A percentile compares a stretch with the other conserved stretches of the same genome.
Evolutionary conservation across 2,888 invertebrate species (phyloP).

Genomic region (Temnothorax rugatulus): DNA sequence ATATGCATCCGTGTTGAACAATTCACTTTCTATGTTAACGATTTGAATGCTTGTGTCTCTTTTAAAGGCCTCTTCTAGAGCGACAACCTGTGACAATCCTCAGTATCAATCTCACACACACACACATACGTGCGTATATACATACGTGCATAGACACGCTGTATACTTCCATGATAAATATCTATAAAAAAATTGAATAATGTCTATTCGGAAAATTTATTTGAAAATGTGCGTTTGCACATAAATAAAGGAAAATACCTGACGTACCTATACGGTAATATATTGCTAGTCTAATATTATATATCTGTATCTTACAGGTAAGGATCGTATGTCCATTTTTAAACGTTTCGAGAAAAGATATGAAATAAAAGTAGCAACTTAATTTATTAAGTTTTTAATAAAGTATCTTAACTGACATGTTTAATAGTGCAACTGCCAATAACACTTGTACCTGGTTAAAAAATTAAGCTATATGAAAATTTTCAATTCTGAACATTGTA

Average conservation of each 20-base stretch:
- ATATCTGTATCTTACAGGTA: too few relatives aligned
- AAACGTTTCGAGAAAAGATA: too few relatives aligned
- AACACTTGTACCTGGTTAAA: too few relatives aligned
- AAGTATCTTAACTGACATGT: too few relatives aligned
- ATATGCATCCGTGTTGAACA: slow-evolving; percentile 29
- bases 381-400: too few relatives aligned
- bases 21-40: slow-evolving; percentile 40
- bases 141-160: not conserved
- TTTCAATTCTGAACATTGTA: too few relatives aligned
- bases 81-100: not conserved
- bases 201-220: not conserved
- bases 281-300: not conserved
- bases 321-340: too few relatives aligned
- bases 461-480: too few relatives aligned
- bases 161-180: not conserved
- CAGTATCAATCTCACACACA: not conserved
- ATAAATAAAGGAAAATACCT: not conserved
- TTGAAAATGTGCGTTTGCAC: not conserved
- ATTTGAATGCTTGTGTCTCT: slow-evolving; percentile 10
- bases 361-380: too few relatives aligned
- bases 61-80: not conserved
- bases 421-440: too few relatives aligned
- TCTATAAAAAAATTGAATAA: not conserved
- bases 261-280: not conserved
- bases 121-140: not conserved